These are phyloP conservation scores for Gallinago stenura DNA, from an alignment of 2,797 vertebrate species.

Conservation along the genomic window DNA sequence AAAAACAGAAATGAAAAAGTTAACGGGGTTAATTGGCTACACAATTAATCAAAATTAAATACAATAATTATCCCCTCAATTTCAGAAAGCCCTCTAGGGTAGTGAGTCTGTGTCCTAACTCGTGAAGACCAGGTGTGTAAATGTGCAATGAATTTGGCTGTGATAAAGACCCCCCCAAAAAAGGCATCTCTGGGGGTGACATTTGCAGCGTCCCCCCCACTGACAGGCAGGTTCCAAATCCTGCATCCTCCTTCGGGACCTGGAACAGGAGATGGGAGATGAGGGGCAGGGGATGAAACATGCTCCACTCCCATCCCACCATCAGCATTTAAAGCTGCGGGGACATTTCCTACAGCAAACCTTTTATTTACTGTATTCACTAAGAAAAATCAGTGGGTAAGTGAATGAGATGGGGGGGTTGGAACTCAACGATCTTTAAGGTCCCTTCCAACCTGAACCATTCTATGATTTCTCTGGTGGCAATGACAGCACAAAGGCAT, in stretches of 20 bases:
- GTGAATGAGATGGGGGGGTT: background rate
- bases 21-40: background rate
- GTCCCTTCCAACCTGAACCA: no score
- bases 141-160: background rate
- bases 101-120: background rate
- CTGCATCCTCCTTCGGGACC: background rate
- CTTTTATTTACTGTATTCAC: background rate
- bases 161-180: background rate
- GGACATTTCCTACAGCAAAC: background rate
- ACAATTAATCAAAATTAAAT: background rate
- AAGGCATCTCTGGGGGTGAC: background rate
- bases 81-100: background rate
- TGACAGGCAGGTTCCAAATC: background rate
- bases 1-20: background rate
- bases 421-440: no score
- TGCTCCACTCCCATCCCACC: background rate
- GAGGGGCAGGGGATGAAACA: background rate
- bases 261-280: accelerated
- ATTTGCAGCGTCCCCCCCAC: background rate
- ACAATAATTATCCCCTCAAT: background rate
- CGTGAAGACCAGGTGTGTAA: background rate
- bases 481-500: background rate
- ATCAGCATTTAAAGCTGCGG: background rate
- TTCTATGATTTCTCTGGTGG: background rate
- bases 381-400: background rate